A percentile compares a stretch with the other conserved stretches of the same genome.
These are phyloP conservation scores for Hypomesus transpacificus DNA, from an alignment of 2,113 vertebrate genomes.

Conservation along the genomic window DNA sequence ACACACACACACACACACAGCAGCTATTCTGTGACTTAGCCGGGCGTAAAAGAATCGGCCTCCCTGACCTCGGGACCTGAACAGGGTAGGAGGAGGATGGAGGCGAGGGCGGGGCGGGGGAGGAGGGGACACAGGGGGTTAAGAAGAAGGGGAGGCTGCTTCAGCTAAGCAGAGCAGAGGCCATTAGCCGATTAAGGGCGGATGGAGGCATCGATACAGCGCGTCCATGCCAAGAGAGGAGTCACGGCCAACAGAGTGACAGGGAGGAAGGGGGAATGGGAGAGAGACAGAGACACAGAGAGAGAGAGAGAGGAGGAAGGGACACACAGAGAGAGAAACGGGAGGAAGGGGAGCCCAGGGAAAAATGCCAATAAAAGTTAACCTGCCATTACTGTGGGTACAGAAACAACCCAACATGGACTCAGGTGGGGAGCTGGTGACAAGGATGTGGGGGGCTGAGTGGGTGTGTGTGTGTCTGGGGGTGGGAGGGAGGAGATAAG, in stretches of 20 bases:
- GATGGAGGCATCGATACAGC: constrained; percentile 70
- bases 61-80: constrained; percentile 60
- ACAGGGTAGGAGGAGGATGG: constrained; percentile 37
- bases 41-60: constrained; percentile 71
- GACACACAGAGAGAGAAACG: not conserved
- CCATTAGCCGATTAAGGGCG: constrained; percentile 77
- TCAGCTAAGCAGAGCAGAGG: constrained; percentile 60
- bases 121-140: constrained; percentile 45
- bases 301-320: constrained; percentile 7
- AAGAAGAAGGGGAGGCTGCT: constrained; percentile 53
- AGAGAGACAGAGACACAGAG: not conserved
- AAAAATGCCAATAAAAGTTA: too few relatives aligned
- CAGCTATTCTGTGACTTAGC: constrained; percentile 68
- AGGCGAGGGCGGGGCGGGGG: constrained; percentile 49
- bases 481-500: too few relatives aligned
- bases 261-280: not conserved
- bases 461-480: too few relatives aligned
- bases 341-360: too few relatives aligned
- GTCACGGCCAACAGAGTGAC: constrained; percentile 51
- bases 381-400: too few relatives aligned
- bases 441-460: too few relatives aligned
- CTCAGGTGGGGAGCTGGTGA: too few relatives aligned
- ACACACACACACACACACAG: constrained; percentile 35
- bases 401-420: too few relatives aligned
- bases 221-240: constrained; percentile 65